These are phyloP conservation scores for Triplophysa dalaica DNA, from an alignment of 2,113 vertebrate genomes.

Conservation along the genomic window DNA sequence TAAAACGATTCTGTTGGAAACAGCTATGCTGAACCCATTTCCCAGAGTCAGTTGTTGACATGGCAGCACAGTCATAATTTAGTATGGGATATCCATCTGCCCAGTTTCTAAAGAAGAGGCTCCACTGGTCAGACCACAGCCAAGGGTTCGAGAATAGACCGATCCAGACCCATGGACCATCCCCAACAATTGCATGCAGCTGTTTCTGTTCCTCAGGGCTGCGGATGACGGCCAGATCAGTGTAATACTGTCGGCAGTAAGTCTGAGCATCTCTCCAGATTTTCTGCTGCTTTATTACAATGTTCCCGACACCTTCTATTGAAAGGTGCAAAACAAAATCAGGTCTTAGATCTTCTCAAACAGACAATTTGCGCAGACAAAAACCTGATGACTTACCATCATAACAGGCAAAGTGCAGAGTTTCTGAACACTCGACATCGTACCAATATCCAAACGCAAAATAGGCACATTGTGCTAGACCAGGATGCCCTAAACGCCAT, in stretches of 20 bases:
- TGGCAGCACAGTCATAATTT: slow-evolving; percentile 23
- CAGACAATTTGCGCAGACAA: no score
- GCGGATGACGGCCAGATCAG: slow-evolving; percentile 22
- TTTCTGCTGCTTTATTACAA: accelerated
- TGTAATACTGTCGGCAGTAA: slow-evolving; percentile 15
- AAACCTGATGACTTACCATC: slow-evolving; percentile 10
- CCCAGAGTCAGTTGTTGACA: background rate
- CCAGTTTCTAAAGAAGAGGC: slow-evolving; percentile 23
- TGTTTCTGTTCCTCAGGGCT: background rate
- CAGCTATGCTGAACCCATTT: slow-evolving; percentile 25
- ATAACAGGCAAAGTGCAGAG: background rate
- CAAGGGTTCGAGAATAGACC: slow-evolving; percentile 30
- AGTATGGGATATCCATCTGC: background rate
- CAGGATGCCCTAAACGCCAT: background rate
- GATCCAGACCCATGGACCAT: background rate
- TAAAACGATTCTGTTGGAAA: background rate
- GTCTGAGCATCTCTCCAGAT: slow-evolving; percentile 20
- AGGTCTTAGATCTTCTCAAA: background rate
- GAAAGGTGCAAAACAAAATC: background rate
- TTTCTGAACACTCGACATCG: background rate
- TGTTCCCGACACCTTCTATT: background rate
- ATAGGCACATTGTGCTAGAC: background rate
- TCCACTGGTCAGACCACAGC: slow-evolving; percentile 27
- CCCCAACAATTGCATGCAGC: background rate
- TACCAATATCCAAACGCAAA: background rate